Base-by-base conservation (phyloP, 2,888 invertebrate genomes). In the Exocentrus adspersus region DNA sequence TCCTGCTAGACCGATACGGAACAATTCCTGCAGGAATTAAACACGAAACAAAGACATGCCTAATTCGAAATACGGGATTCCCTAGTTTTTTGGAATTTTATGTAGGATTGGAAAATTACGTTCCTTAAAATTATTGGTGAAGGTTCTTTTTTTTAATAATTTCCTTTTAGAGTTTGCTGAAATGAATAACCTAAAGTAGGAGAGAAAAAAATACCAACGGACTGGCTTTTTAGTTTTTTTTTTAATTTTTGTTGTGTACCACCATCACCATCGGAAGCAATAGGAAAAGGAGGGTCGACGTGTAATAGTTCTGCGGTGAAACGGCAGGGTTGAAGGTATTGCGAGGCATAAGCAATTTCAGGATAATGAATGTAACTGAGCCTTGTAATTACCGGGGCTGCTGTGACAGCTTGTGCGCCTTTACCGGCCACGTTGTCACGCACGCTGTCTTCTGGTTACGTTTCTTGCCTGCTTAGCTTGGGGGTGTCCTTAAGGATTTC, bases 361-460 rank as follows among this genome's bases (percentile, higher is more conserved):
- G 65, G 69, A 72, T 76, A 77, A 76, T 76, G 74, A 76, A 76
- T 75, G 76, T 76, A 73, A 73, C 73, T 75, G 71, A 74, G 71
- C 71, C 71, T 75, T 72, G 70, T 76, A 77, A 76, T 76, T 76
- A 76, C 70, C 65, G 59, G 66, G 72, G 70, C 65, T 69, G 56
- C 70, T 72, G 73, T 74, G 75, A 76, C 75, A 75, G 72, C 73
- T 73, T 71, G 72, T 71, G 70, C 69, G 72, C 70, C 70, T 67
- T 73, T 72, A 69, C 70, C 72, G 74, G 74, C 70, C 74, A 73
- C 67, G 70, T 60, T 65, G 69, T 69, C 75, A 57, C 57, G 46
- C 57, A 57, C 46, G 43, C 28, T 28, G 28, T 54, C 54, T 43
- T 54, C 51, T 14, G 48, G 37, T 37, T 37, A 14, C 37, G 37